These are phyloP conservation scores for Eonycteris spelaea DNA, from an alignment of 2,113 vertebrate genomes.

Conservation along the genomic window DNA sequence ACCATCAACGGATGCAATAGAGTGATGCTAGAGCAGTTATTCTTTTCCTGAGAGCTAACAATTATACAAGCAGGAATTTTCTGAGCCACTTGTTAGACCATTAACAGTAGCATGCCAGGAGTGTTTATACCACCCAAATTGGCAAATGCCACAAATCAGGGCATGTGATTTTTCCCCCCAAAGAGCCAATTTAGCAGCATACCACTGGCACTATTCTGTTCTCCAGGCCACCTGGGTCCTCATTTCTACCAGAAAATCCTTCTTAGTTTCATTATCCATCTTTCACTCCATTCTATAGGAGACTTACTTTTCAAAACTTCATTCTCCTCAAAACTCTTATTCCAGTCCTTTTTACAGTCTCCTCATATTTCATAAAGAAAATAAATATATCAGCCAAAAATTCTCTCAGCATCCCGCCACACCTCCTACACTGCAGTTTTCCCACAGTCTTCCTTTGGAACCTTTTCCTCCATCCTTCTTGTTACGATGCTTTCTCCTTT, in stretches of 20 bases:
- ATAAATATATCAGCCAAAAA: neutral
- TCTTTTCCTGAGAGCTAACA: neutral
- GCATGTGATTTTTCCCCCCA: neutral
- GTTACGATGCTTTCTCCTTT: neutral
- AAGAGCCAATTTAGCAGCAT: neutral
- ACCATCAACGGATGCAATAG: neutral
- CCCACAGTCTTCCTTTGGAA: neutral
- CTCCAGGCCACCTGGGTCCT: neutral
- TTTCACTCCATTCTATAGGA: neutral
- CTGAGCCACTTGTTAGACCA: neutral
- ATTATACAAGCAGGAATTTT: neutral
- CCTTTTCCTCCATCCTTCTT: neutral
- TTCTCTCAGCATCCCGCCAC: neutral
- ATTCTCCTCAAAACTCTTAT: neutral
- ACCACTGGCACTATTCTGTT: neutral
- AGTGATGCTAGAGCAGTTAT: neutral
- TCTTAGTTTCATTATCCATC: neutral
- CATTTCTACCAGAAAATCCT: neutral
- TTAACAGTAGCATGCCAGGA: neutral
- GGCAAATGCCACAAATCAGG: neutral
- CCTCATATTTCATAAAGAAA: neutral
- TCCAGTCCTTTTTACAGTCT: neutral
- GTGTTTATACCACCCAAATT: neutral
- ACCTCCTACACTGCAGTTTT: neutral
- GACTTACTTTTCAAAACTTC: neutral